These are phyloP conservation scores for Enoplosus armatus DNA, from an alignment of 2,797 vertebrate species.

Conservation along the genomic window DNA sequence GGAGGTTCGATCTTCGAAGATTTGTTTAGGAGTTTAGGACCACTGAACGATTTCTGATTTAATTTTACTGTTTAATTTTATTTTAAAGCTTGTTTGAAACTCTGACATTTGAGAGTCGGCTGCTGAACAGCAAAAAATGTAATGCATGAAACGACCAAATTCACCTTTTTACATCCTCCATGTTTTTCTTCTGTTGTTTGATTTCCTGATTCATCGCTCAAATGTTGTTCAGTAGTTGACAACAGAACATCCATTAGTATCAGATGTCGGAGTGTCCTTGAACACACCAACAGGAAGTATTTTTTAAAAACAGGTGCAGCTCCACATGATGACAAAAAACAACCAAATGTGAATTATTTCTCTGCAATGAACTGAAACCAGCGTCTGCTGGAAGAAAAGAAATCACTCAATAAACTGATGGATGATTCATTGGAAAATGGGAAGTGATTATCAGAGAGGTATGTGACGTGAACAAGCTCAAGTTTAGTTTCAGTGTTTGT, in stretches of 20 bases:
- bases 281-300: slow-evolving; percentile 9
- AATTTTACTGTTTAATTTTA: too few relatives aligned
- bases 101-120: neutral
- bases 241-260: neutral
- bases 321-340: neutral
- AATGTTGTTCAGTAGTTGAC: neutral
- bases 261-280: neutral
- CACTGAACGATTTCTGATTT: too few relatives aligned
- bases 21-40: too few relatives aligned
- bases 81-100: too few relatives aligned
- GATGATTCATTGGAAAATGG: neutral
- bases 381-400: neutral
- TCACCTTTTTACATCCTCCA: neutral
- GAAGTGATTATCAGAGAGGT: neutral
- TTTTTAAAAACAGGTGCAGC: neutral
- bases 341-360: neutral
- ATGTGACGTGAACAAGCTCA: neutral
- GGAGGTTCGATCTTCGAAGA: too few relatives aligned
- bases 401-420: too few relatives aligned
- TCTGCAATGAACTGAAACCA: neutral
- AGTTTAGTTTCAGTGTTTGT: too few relatives aligned
- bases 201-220: neutral
- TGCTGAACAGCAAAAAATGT: neutral
- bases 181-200: neutral
- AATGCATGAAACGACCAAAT: neutral